These are phyloP conservation scores for Yponomeuta evonymella DNA, from an alignment of 2,888 invertebrate genomes.

Conservation along the genomic window DNA sequence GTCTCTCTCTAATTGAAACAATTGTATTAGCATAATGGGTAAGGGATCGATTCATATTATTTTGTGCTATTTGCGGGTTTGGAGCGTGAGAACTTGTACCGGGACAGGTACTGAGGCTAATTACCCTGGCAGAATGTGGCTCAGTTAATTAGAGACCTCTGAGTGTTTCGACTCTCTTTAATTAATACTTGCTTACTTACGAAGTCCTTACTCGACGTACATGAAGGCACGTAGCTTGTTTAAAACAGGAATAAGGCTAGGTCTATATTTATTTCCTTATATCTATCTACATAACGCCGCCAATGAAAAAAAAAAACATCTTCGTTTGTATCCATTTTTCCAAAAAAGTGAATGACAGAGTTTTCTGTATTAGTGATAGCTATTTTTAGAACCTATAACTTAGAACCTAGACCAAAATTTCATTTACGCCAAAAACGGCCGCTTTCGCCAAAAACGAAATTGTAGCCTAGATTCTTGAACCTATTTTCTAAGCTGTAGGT, in stretches of 20 bases:
- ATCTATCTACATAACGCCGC: too few species aligned
- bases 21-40: neutral
- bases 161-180: conserved; percentile 71
- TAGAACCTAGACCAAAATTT: too few species aligned
- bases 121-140: conserved; percentile 49
- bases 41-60: conserved; percentile 2
- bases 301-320: too few species aligned
- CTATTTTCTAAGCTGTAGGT: too few species aligned
- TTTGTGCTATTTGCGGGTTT: conserved; percentile 12
- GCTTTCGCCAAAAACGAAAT: too few species aligned
- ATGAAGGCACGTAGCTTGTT: neutral
- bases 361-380: too few species aligned
- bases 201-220: conserved; percentile 36
- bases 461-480: too few species aligned
- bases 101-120: neutral
- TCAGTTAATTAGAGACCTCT: conserved; percentile 69
- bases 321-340: too few species aligned
- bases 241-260: neutral
- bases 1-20: neutral
- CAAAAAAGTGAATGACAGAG: too few species aligned
- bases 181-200: conserved; percentile 69
- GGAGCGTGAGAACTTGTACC: conserved; percentile 43
- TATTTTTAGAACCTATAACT: too few species aligned
- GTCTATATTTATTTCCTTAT: too few species aligned
- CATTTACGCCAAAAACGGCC: too few species aligned